Conservation (phyloP, 2,113 vertebrate species). For the Prunella himalayana region DNA sequence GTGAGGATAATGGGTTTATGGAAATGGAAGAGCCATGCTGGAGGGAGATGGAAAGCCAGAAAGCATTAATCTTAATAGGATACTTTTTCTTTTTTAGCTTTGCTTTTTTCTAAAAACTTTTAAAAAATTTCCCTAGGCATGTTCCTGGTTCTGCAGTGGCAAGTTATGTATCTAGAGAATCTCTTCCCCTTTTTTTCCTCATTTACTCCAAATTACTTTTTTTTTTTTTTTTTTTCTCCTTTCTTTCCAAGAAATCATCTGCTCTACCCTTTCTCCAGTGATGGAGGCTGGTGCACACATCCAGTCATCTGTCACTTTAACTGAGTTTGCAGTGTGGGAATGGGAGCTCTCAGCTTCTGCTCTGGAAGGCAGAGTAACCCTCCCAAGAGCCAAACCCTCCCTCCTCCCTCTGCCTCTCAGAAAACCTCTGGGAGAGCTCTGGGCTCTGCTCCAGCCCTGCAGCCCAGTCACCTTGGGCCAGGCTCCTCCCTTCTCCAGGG, state of each 20-base stretch:
- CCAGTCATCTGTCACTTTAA: conserved; percentile 19
- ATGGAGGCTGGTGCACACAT: background rate
- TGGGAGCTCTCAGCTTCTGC: conserved; percentile 42
- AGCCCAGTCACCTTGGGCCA: conserved; percentile 24
- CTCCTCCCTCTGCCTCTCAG: background rate
- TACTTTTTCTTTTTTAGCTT: conserved; percentile 21
- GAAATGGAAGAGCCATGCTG: conserved; percentile 60
- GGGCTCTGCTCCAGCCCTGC: conserved; percentile 39
- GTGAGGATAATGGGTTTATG: conserved; percentile 65
- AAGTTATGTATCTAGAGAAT: background rate
- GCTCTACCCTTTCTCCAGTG: background rate
- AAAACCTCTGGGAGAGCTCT: conserved; percentile 5
- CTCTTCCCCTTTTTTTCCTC: background rate
- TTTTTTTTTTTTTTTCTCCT: background rate
- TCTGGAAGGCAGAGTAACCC: background rate
- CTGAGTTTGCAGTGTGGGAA: background rate
- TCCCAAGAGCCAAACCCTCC: background rate
- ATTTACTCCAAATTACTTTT: background rate
- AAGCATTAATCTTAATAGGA: conserved; percentile 66
- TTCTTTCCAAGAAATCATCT: background rate
- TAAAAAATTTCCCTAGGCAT: background rate
- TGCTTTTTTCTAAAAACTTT: conserved; percentile 31
- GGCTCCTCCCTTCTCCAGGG: background rate
- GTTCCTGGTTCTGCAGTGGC: background rate
- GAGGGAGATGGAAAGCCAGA: conserved; percentile 55